A percentile compares a stretch with the other conserved stretches of the same genome.
phyloP scores from a whole-genome alignment of 2,888 invertebrate species.

The Unio delphinus region DNA sequence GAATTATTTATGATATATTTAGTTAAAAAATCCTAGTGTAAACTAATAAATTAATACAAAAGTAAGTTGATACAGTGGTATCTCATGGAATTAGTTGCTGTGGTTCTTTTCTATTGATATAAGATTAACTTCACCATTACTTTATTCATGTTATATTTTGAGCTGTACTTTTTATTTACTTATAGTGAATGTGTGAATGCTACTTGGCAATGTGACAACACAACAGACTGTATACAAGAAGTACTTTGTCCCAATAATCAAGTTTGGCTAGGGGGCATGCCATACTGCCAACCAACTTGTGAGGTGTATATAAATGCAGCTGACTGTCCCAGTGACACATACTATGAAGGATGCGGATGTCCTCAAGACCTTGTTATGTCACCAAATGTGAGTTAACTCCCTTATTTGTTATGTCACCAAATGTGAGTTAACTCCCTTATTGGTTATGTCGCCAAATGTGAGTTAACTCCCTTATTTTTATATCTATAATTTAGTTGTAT shows the following conservation, averaged over 20 bases:
- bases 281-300: constrained; percentile 32
- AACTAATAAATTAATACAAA: no score
- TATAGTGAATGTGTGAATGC: constrained; percentile 30
- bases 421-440: background rate
- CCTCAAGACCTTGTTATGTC: constrained; percentile 27
- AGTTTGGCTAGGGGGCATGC: constrained; percentile 24
- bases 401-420: no score
- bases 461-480: background rate
- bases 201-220: constrained; percentile 31
- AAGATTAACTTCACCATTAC: no score
- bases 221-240: constrained; percentile 25
- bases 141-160: no score
- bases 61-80: constrained; percentile 11
- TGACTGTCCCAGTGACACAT: constrained; percentile 21
- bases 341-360: constrained; percentile 39
- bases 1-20: no score
- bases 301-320: constrained; percentile 16
- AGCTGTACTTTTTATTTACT: background rate
- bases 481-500: no score
- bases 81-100: constrained; percentile 20
- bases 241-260: constrained; percentile 39
- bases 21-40: no score
- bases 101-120: background rate
- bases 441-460: no score
- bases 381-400: constrained; percentile 29